Conservation (phyloP, 2,113 vertebrate genomes). For the Pterocles orientalis region DNA sequence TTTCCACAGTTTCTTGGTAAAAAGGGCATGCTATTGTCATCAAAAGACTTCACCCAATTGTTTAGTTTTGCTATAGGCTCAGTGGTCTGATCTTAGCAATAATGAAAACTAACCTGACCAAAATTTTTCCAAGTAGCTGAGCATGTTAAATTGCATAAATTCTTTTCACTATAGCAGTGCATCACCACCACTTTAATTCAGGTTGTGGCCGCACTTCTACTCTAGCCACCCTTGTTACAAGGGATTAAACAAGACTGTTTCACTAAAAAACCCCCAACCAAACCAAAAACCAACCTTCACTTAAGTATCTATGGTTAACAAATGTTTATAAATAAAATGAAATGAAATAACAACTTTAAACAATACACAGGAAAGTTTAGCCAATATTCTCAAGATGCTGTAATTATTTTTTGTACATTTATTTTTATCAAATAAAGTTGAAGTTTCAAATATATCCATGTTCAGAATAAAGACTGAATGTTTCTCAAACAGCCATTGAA, state of each 20-base stretch:
- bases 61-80: slow-evolving; percentile 68
- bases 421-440: neutral
- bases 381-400: neutral
- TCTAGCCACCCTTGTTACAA: neutral
- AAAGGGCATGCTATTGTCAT: slow-evolving; percentile 68
- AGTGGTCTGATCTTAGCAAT: slow-evolving; percentile 56
- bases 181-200: slow-evolving; percentile 39
- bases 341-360: neutral
- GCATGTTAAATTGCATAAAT: slow-evolving; percentile 26
- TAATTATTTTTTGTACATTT: neutral
- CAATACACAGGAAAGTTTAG: neutral
- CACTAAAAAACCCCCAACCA: neutral
- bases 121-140: slow-evolving; percentile 64
- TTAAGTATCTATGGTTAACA: neutral
- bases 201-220: slow-evolving; percentile 30
- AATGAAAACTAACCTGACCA: slow-evolving; percentile 64
- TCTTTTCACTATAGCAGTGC: slow-evolving; percentile 7
- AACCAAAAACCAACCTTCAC: neutral
- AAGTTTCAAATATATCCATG: neutral
- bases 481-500: neutral
- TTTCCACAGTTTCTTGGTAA: slow-evolving; percentile 76
- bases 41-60: slow-evolving; percentile 69
- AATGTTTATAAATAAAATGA: neutral
- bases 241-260: slow-evolving; percentile 15
- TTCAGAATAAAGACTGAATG: neutral